Conservation (phyloP, 2,113 vertebrate genomes). For the Myiozetetes cayanensis region DNA sequence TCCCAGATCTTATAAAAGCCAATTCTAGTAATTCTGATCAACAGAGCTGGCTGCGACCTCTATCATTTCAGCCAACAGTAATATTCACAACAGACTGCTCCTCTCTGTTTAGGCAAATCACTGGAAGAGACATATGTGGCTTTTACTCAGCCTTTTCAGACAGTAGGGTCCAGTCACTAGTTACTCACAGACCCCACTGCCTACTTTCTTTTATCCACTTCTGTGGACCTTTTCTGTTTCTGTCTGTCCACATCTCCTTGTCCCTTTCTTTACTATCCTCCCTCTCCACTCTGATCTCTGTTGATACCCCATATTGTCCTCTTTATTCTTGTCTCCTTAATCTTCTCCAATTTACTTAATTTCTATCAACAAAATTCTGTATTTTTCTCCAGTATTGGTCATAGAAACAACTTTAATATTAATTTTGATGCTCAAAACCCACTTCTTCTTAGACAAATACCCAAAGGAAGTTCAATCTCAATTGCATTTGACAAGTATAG, state of each 20-base stretch:
- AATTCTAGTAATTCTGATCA: neutral
- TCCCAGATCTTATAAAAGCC: neutral
- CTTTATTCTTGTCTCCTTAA: neutral
- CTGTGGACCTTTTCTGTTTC: neutral
- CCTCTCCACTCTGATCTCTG: neutral
- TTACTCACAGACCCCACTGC: neutral
- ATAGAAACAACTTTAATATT: neutral
- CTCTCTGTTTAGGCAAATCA: neutral
- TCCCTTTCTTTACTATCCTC: neutral
- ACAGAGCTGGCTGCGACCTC: neutral
- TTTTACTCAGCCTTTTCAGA: neutral
- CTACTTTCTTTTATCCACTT: neutral
- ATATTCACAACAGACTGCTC: neutral
- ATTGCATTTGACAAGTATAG: neutral
- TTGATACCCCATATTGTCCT: neutral
- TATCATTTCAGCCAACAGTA: neutral
- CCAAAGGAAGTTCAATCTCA: neutral
- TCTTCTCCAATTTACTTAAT: neutral
- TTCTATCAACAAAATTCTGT: neutral
- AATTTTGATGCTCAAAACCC: neutral
- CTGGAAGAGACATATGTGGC: neutral
- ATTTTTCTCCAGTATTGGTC: neutral
- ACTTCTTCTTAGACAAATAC: neutral
- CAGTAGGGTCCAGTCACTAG: accelerated
- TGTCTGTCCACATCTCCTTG: neutral